phyloP scores from a whole-genome alignment of 2,888 invertebrate species.

The Crematogaster levior region DNA sequence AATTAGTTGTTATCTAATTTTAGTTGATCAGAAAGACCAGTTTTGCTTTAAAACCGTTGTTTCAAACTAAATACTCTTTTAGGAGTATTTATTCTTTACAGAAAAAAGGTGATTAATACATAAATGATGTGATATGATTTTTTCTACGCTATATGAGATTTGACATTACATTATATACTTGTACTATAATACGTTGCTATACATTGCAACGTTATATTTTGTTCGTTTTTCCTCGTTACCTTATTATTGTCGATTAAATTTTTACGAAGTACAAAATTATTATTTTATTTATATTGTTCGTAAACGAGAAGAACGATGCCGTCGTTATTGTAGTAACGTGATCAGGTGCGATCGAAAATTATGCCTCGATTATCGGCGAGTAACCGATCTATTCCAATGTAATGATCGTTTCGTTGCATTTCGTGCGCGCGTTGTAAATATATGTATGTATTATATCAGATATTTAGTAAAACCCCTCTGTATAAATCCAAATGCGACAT shows the following conservation, averaged over 20 bases:
- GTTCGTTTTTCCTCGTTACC: not conserved
- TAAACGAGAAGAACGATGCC: slow-evolving; percentile 11
- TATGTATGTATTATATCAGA: no score
- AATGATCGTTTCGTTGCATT: slow-evolving; percentile 11
- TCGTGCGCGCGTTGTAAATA: not conserved
- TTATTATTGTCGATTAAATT: slow-evolving; percentile 8
- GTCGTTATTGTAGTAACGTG: not conserved
- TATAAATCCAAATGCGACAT: not conserved
- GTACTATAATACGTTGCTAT: not conserved
- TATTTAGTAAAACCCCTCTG: not conserved
- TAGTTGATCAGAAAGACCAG: no score
- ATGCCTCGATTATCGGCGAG: not conserved
- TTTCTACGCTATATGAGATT: not conserved
- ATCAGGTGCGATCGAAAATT: slow-evolving; percentile 3
- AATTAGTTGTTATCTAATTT: not conserved
- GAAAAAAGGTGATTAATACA: not conserved
- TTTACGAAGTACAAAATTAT: not conserved
- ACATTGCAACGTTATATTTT: slow-evolving; percentile 10
- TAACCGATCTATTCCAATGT: slow-evolving; percentile 4
- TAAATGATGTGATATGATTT: not conserved
- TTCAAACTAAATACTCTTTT: no score
- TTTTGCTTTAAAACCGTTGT: no score
- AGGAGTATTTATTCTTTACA: no score
- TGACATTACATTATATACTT: slow-evolving; percentile 10
- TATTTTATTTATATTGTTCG: slow-evolving; percentile 17